These are phyloP conservation scores for Torymus aiolomorphi DNA, from an alignment of 2,888 invertebrate genomes.

Conservation along the genomic window DNA sequence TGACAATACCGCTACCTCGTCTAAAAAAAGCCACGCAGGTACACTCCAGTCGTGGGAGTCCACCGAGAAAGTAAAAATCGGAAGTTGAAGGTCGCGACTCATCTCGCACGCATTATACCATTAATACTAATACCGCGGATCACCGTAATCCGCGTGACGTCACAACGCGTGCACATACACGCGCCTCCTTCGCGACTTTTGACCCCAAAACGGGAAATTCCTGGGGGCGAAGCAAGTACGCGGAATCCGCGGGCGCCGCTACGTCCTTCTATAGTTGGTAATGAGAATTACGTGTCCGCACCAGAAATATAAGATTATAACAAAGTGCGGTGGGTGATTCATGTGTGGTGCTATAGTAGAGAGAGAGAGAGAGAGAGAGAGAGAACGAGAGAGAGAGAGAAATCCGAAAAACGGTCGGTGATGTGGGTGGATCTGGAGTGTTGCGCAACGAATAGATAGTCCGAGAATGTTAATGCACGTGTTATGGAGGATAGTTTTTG, in stretches of 20 bases:
- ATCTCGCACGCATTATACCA: conserved; percentile 16
- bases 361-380: too few species aligned
- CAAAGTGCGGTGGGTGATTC: conserved; percentile 12
- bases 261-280: not conserved
- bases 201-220: conserved; percentile 23
- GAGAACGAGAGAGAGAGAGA: too few species aligned
- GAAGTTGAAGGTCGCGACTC: conserved; percentile 34
- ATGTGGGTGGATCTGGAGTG: conserved; percentile 17
- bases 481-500: not conserved
- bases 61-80: conserved; percentile 35
- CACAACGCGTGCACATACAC: not conserved
- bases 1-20: conserved; percentile 1
- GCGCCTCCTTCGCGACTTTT: conserved; percentile 12
- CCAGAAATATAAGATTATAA: conserved; percentile 33
- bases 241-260: too few species aligned
- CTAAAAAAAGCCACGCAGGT: too few species aligned
- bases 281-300: conserved; percentile 15
- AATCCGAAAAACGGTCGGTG: too few species aligned
- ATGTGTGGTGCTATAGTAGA: not conserved
- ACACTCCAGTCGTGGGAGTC: conserved; percentile 16
- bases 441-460: conserved; percentile 30
- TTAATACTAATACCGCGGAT: not conserved
- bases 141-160: conserved; percentile 8
- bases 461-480: conserved; percentile 32
- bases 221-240: too few species aligned